Evolutionary conservation across 2,888 invertebrate species (phyloP).

Genomic region (Laothoe populi): DNA sequence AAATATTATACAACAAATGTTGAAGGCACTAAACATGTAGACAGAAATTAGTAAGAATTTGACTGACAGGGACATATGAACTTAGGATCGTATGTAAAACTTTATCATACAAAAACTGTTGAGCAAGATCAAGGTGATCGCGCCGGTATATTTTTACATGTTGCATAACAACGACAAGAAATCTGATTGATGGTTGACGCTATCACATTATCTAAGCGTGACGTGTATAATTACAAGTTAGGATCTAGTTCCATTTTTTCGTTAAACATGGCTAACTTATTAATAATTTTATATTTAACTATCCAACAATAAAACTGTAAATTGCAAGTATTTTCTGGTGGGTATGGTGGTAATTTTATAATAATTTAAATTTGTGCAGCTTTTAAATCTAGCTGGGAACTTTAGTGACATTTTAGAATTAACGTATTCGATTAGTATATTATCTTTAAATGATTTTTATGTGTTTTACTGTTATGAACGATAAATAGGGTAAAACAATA

Average conservation of each 20-base stretch:
- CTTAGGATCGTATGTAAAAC: neutral
- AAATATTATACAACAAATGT: too few species aligned
- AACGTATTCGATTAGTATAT: too few species aligned
- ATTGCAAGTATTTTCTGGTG: too few species aligned
- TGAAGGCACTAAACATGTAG: too few species aligned
- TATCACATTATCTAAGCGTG: conserved; percentile 24
- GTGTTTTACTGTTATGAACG: too few species aligned
- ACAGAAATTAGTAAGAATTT: neutral
- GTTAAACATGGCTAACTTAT: neutral
- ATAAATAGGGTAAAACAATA: too few species aligned
- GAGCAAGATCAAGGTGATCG: conserved; percentile 46
- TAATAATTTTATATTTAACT: neutral
- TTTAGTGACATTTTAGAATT: too few species aligned
- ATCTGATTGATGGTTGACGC: conserved; percentile 39
- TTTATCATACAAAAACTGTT: conserved; percentile 30
- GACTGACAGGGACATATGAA: neutral
- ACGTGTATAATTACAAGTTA: conserved; percentile 15
- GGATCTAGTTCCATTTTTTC: neutral
- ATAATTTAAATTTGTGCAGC: too few species aligned
- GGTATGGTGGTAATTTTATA: too few species aligned
- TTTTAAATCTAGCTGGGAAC: too few species aligned
- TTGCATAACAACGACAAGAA: conserved; percentile 38
- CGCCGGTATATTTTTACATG: conserved; percentile 31
- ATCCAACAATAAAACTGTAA: neutral
- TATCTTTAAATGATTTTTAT: too few species aligned